Base-by-base conservation (phyloP, 2,113 vertebrate species). In the Rynchops niger region DNA sequence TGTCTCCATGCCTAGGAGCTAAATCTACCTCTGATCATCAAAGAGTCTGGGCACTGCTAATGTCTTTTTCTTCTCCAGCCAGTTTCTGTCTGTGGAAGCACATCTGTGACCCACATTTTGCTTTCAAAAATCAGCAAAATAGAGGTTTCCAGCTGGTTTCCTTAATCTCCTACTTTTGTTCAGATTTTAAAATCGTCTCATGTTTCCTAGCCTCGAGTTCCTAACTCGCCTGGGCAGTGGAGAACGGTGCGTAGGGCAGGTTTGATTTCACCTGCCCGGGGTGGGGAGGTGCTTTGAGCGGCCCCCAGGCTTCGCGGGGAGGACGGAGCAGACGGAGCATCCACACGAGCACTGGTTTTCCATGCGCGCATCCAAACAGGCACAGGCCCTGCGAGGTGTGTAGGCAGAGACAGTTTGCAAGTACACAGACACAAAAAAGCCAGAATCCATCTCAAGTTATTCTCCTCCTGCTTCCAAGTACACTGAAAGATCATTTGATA, bases 91-190 rank as follows among this genome's bases (percentile, higher is more conserved):
- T 63, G 52, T 84, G 30, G 81, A 84, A 89, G 83, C 93, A 93
- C 95, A 95, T 97, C 92, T 96, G 92, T 94, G 97, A 95, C 96
- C 96, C 94, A 97, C 77, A 97, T 97, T 97, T 90, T 86, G 88
- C 92, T 83, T 95, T 95, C 86, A 95, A 89, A 89, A 96, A 91
- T 89, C 88, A 91, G 92, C 77, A 92, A 90, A 95, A 84, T 34
- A 82, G 86, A 84, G 93, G 80, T 96, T 97, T 97, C 94, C 95
- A 95, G 88, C 89, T 95, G 93, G 77, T 95, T 97, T 95, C 96
- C 94, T 79, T 96, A 59, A 94, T 96, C 94, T 96, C 76, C 40
- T 56, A 61, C 90, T 97, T 95, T 93, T 94, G 93, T 94, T 95
- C 73, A 79, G 61, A n/a, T 89, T 95, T 95, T 61, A 12, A 69